Conservation (phyloP, 2,113 vertebrate genomes). For the Camelus bactrianus region DNA sequence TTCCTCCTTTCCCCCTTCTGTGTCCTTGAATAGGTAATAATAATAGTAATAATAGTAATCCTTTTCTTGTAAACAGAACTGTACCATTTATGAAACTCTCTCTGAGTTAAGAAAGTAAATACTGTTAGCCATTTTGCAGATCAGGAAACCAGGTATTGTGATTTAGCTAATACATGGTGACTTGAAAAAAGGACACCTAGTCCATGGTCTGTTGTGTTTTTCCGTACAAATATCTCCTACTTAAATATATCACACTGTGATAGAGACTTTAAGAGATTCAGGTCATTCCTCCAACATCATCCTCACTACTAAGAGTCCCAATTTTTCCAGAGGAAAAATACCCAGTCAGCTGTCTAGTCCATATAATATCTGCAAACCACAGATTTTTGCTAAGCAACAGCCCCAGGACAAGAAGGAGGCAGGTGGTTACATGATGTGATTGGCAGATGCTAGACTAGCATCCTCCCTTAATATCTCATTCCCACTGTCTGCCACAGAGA, state of each 20-base stretch:
- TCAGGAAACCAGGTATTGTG: neutral
- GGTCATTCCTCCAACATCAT: neutral
- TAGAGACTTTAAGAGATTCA: neutral
- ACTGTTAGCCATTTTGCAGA: neutral
- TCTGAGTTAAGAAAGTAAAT: neutral
- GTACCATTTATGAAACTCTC: neutral
- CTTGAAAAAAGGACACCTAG: neutral
- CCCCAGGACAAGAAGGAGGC: neutral
- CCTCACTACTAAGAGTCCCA: neutral
- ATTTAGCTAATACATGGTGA: neutral
- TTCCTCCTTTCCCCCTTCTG: neutral
- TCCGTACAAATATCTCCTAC: neutral
- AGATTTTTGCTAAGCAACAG: slow-evolving; percentile 38
- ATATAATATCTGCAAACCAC: neutral
- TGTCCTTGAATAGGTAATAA: neutral
- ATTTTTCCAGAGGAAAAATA: slow-evolving; percentile 40
- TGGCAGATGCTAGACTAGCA: neutral
- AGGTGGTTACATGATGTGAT: neutral
- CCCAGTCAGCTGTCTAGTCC: neutral
- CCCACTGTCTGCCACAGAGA: neutral
- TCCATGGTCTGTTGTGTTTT: slow-evolving; percentile 21
- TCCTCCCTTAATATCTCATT: neutral
- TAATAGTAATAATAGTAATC: neutral
- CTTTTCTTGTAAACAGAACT: neutral
- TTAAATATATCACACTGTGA: neutral